Evolutionary conservation across 2,888 invertebrate species (phyloP).

Genomic region (Trimorus sp.): DNA sequence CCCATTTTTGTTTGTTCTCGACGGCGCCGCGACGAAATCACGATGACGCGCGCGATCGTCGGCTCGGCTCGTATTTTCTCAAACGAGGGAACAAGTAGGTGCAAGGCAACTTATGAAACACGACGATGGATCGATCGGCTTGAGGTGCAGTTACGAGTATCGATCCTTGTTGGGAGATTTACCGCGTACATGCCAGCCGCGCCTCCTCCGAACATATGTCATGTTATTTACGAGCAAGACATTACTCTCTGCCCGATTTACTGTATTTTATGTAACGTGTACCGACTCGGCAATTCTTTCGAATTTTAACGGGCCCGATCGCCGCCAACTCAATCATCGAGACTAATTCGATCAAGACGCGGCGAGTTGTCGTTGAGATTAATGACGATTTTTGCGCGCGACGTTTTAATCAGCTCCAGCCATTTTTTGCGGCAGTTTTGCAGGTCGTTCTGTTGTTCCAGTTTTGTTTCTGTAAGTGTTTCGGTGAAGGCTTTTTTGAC

Average conservation of each 20-base stretch:
- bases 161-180: slow-evolving; percentile 77
- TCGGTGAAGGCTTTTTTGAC: no score
- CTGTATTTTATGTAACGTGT: slow-evolving; percentile 78
- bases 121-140: slow-evolving; percentile 61
- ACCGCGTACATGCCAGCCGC: slow-evolving; percentile 77
- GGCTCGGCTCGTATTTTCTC: slow-evolving; percentile 46
- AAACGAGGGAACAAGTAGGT: slow-evolving; percentile 63
- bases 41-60: slow-evolving; percentile 56
- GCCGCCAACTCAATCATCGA: slow-evolving; percentile 39
- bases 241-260: slow-evolving; percentile 79
- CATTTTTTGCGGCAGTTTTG: no score
- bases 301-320: slow-evolving; percentile 54
- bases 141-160: slow-evolving; percentile 70
- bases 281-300: slow-evolving; percentile 75
- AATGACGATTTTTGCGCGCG: slow-evolving; percentile 43
- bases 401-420: slow-evolving; percentile 41
- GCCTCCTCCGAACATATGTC: slow-evolving; percentile 77
- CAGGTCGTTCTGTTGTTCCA: no score
- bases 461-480: no score
- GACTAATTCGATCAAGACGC: slow-evolving; percentile 24
- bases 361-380: slow-evolving; percentile 37
- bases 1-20: slow-evolving; percentile 45
- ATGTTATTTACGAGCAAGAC: slow-evolving; percentile 79
- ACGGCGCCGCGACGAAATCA: slow-evolving; percentile 28
- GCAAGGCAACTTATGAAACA: slow-evolving; percentile 60